phyloP scores from a whole-genome alignment of 2,888 invertebrate species.

The Cyaniris semiargus region DNA sequence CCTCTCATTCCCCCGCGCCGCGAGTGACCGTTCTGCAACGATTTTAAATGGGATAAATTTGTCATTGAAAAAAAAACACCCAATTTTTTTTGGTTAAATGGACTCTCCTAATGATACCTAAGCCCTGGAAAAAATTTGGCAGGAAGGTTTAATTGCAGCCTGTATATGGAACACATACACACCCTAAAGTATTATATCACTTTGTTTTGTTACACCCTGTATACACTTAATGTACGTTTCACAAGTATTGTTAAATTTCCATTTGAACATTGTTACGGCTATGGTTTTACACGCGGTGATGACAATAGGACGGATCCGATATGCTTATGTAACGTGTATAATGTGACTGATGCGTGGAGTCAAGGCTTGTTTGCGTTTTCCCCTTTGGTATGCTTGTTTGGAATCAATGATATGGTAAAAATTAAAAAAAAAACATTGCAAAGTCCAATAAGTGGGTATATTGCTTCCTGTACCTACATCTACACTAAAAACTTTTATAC shows the following conservation, averaged over 20 bases:
- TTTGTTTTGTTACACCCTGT: too few relatives aligned
- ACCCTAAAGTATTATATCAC: too few relatives aligned
- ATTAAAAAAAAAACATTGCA: not conserved
- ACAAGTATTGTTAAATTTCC: slow-evolving; percentile 13
- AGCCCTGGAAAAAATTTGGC: too few relatives aligned
- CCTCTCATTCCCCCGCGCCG: too few relatives aligned
- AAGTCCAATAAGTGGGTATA: not conserved
- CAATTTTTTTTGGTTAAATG: too few relatives aligned
- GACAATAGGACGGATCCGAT: slow-evolving; percentile 10
- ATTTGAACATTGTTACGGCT: not conserved
- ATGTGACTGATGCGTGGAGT: not conserved
- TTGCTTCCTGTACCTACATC: not conserved
- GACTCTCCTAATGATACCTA: too few relatives aligned
- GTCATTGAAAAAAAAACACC: too few relatives aligned
- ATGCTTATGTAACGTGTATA: slow-evolving; percentile 2
- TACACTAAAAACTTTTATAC: too few relatives aligned
- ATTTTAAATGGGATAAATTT: too few relatives aligned
- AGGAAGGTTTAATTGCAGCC: too few relatives aligned
- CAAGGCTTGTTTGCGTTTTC: not conserved
- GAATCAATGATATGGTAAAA: not conserved
- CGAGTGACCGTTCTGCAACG: too few relatives aligned
- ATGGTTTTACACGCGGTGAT: not conserved
- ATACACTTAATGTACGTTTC: not conserved
- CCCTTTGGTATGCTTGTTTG: not conserved
- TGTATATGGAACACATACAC: too few relatives aligned